A percentile compares a stretch with the other conserved stretches of the same genome.
phyloP scores from a whole-genome alignment of 2,113 vertebrate species.

The Catharus bicknelli region DNA sequence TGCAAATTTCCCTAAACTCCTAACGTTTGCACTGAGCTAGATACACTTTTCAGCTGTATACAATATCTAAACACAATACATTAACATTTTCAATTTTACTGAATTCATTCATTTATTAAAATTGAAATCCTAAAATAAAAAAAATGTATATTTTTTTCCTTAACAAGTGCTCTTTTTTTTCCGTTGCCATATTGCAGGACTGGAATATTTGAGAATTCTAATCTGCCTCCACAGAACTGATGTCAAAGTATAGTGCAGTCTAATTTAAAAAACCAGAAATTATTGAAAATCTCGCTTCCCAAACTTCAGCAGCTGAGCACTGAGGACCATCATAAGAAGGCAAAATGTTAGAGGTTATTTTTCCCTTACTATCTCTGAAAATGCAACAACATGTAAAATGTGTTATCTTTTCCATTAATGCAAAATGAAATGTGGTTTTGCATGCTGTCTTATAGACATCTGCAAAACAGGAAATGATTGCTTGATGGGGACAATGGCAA shows the following conservation, averaged over 20 bases:
- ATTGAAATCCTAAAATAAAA: not conserved
- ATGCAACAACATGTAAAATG: constrained; percentile 27
- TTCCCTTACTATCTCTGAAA: constrained; percentile 50
- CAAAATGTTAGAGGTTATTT: constrained; percentile 44
- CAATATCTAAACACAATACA: not conserved
- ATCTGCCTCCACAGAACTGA: not conserved
- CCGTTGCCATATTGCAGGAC: not conserved
- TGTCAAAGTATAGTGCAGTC: constrained; percentile 19
- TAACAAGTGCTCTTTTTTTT: not conserved
- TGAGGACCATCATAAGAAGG: not conserved
- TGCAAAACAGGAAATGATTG: constrained; percentile 35
- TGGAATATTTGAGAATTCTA: constrained; percentile 10
- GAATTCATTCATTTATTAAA: not conserved
- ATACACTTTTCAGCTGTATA: not conserved
- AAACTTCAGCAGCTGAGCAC: constrained; percentile 1
- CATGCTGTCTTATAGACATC: constrained; percentile 30
- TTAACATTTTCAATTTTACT: not conserved
- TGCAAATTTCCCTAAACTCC: not conserved
- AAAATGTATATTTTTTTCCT: not conserved
- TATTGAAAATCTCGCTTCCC: not conserved
- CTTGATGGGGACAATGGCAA: constrained; percentile 33
- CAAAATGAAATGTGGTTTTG: constrained; percentile 47
- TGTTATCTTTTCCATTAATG: constrained; percentile 62
- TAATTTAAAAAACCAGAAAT: constrained; percentile 22
- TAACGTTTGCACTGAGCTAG: not conserved